Percentiles rank a stretch among this genome's conserved stretches.
These are phyloP conservation scores for Scleropages formosus DNA, from an alignment of 2,797 vertebrate species.

Conservation along the genomic window DNA sequence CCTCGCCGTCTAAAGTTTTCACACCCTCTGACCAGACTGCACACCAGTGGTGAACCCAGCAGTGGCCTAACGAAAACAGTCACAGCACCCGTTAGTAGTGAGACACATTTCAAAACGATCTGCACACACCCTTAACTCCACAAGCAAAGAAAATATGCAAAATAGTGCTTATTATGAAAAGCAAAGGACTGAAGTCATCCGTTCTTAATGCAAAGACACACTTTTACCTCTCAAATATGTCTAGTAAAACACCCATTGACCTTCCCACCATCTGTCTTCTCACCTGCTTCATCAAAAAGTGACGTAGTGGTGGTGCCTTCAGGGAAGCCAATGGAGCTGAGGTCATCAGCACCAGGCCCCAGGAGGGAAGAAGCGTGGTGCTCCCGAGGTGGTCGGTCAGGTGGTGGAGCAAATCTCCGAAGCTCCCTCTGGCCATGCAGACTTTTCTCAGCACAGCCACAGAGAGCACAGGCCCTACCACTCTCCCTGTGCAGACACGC, in stretches of 20 bases:
- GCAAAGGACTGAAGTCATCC: too few species aligned
- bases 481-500: constrained; percentile 54
- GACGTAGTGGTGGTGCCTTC: constrained; percentile 72
- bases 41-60: constrained; percentile 95
- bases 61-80: constrained; percentile 71
- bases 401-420: constrained; percentile 78
- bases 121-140: background rate
- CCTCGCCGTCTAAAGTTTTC: constrained; percentile 66
- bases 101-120: background rate
- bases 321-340: constrained; percentile 86
- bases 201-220: too few species aligned
- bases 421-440: constrained; percentile 93
- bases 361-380: constrained; percentile 67
- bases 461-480: constrained; percentile 81
- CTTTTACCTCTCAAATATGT: too few species aligned
- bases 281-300: constrained; percentile 88
- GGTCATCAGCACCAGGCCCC: constrained; percentile 73
- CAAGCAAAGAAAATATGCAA: background rate
- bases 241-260: too few species aligned
- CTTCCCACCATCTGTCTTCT: background rate
- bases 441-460: constrained; percentile 92
- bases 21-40: constrained; percentile 89
- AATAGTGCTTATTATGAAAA: too few species aligned
- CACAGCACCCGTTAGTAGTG: background rate
- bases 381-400: constrained; percentile 54